Evolutionary conservation across 2,113 vertebrate genomes (phyloP), one percentile per base, ranked within the genome.

Genomic region (Pristiophorus japonicus): DNA sequence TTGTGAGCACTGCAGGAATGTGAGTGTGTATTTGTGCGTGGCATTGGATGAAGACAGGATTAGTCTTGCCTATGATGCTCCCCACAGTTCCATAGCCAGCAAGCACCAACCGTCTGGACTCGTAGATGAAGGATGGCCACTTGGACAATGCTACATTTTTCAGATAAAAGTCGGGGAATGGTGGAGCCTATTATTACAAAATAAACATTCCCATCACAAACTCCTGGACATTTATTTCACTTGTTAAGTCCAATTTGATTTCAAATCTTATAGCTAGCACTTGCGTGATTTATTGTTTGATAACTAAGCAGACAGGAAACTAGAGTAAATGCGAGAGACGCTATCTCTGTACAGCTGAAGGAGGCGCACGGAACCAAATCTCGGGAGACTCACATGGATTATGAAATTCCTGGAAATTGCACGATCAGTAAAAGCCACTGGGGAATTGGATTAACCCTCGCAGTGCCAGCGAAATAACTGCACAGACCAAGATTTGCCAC

Each of bases 231-330:
- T 62, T 55, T 47, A 3, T 34, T 34, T 88, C 51, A 34, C 85
- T 27, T 51, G 47, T 88, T 87, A 55, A n/a, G 30, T n/a, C 51
- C 1, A 10, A 62, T 62, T 14, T n/a, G 87, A n/a, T 62, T 59
- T 5, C 3, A 30, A 12, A 55, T 55, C 24, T 88, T 30, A 30
- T 14, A 1, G 51, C 12, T 14, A 62, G 87, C 30, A 5, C 34
- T 90, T 87, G 55, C 51, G 87, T 59, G 87, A 90, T 90, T 59
- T 62, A 14, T 18, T 90, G 20, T 24, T 59, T 59, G 14, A 62
- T 59, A n/a, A 6, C 87, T n/a, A 30, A 12, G 87, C 87, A 90
- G 87, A 90, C 87, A 90, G 87, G 87, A 90, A 90, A 62, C 55
- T 62, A 24, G 14, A 16, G 30, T 62, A 62, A n/a, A 18, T 1